Conservation (phyloP, 1,140 invertebrate species). For the Cydia fagiglandana region DNA sequence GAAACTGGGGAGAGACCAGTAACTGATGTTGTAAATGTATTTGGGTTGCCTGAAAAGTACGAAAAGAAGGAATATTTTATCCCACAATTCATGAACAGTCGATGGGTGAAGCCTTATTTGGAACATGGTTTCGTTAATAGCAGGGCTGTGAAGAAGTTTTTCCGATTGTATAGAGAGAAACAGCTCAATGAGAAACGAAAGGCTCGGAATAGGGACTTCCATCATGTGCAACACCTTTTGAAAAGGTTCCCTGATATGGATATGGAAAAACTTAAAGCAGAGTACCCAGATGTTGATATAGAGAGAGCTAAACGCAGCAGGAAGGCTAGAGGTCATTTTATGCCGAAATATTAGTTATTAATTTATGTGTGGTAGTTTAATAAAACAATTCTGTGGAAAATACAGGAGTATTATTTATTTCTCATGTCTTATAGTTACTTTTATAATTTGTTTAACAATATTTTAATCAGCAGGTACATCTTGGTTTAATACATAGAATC, state of each 20-base stretch:
- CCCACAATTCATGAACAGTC: slow-evolving; percentile 80
- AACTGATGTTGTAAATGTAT: slow-evolving; percentile 78
- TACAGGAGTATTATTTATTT: background rate
- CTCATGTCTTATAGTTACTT: background rate
- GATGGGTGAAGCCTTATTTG: slow-evolving; percentile 80
- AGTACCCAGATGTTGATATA: slow-evolving; percentile 89
- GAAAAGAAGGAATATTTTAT: slow-evolving; percentile 56
- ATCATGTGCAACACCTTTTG: slow-evolving; percentile 84
- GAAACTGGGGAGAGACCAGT: slow-evolving; percentile 87
- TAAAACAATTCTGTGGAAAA: slow-evolving; percentile 5
- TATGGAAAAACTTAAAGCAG: slow-evolving; percentile 83
- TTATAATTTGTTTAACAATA: background rate
- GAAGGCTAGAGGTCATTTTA: slow-evolving; percentile 82
- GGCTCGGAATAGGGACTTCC: slow-evolving; percentile 80
- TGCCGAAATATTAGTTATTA: slow-evolving; percentile 70
- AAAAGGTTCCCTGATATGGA: slow-evolving; percentile 89
- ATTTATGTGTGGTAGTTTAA: slow-evolving; percentile 24
- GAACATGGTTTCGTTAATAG: slow-evolving; percentile 80
- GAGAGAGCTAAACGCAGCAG: slow-evolving; percentile 81
- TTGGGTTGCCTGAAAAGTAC: slow-evolving; percentile 81
- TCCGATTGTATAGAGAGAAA: slow-evolving; percentile 84
- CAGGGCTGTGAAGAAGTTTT: slow-evolving; percentile 83
- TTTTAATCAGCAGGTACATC: slow-evolving; percentile 13
- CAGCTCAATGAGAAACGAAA: slow-evolving; percentile 80
- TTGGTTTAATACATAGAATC: background rate